A percentile compares a stretch with the other conserved stretches of the same genome.
These are phyloP conservation scores for Diabrotica balteata DNA, from an alignment of 2,888 invertebrate species.

Conservation along the genomic window DNA sequence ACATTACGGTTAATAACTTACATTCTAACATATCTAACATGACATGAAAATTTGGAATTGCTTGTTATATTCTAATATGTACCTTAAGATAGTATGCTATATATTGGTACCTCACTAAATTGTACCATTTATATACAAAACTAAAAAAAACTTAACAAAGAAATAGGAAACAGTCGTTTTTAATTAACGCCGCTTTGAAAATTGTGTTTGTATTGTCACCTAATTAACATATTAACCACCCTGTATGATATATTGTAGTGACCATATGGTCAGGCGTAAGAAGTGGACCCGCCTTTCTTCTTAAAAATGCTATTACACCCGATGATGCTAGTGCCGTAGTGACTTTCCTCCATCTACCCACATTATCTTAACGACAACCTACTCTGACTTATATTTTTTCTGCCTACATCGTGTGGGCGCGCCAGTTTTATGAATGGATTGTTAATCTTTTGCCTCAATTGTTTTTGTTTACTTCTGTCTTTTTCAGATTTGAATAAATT, in stretches of 20 bases:
- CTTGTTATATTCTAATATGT: too few species aligned
- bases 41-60: too few species aligned
- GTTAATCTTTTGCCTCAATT: slow-evolving; percentile 21
- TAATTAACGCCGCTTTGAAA: too few species aligned
- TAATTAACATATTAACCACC: not conserved
- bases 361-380: slow-evolving; percentile 22
- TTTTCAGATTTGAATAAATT: slow-evolving; percentile 15
- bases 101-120: too few species aligned
- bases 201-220: too few species aligned
- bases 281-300: slow-evolving; percentile 29
- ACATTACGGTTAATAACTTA: too few species aligned
- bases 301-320: slow-evolving; percentile 33
- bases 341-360: slow-evolving; percentile 33
- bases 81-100: too few species aligned
- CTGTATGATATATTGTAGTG: slow-evolving; percentile 13
- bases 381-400: slow-evolving; percentile 31
- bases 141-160: too few species aligned
- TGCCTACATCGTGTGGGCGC: slow-evolving; percentile 30
- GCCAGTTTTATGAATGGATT: slow-evolving; percentile 29
- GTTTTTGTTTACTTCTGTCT: slow-evolving; percentile 23
- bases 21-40: too few species aligned
- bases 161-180: too few species aligned
- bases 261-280: slow-evolving; percentile 30
- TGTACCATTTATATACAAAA: too few species aligned
- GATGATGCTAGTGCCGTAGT: slow-evolving; percentile 20